Evolutionary conservation across 2,113 vertebrate species (phyloP).

Genomic region (Ptychochromis oligacanthus): DNA sequence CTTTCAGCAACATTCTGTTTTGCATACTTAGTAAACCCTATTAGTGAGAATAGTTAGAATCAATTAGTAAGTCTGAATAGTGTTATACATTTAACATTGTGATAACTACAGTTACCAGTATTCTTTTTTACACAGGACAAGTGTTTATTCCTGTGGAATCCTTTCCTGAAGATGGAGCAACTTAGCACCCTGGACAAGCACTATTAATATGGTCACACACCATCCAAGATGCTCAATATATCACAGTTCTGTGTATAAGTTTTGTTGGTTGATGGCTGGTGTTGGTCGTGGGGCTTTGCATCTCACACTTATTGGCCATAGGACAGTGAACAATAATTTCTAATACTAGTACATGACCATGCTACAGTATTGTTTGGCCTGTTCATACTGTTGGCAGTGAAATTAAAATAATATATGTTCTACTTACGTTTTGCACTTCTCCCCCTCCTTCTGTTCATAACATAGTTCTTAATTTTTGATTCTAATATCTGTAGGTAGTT

Average conservation of each 20-base stretch:
- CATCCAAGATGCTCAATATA: background rate
- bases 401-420: too few species aligned
- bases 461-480: too few species aligned
- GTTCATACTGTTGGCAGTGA: too few species aligned
- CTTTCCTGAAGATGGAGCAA: background rate
- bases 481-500: too few species aligned
- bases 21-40: background rate
- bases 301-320: accelerated
- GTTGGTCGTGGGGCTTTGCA: accelerated
- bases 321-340: too few species aligned
- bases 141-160: background rate
- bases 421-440: too few species aligned
- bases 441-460: too few species aligned
- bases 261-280: background rate
- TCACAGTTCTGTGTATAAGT: background rate
- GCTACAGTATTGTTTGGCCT: too few species aligned
- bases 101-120: background rate
- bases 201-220: background rate
- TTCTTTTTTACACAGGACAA: background rate
- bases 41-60: too few species aligned
- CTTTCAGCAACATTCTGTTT: background rate
- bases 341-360: too few species aligned
- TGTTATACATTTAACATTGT: too few species aligned
- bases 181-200: background rate
- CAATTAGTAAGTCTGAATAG: too few species aligned